Percentiles rank a stretch among this genome's conserved stretches.
phyloP scores from a whole-genome alignment of 2,888 invertebrate genomes.

The Ormyrus labotus region DNA sequence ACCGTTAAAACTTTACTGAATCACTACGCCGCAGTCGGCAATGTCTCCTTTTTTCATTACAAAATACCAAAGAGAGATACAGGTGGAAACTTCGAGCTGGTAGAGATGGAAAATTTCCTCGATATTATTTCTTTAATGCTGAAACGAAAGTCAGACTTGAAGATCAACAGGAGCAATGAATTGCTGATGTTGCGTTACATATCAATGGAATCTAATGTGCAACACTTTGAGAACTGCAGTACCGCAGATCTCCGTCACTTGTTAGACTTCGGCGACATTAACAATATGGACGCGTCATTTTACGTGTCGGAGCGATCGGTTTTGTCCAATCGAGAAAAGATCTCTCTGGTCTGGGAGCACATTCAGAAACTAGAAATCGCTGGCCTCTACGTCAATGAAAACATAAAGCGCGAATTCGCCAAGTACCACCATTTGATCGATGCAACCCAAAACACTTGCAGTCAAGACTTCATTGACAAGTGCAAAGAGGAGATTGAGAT shows the following conservation, averaged over 20 bases:
- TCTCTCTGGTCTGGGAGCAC: slow-evolving; percentile 40
- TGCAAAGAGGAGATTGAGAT: slow-evolving; percentile 34
- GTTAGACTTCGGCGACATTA: slow-evolving; percentile 46
- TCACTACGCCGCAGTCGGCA: slow-evolving; percentile 28
- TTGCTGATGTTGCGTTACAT: slow-evolving; percentile 36
- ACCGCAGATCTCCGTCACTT: slow-evolving; percentile 14
- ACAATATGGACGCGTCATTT: slow-evolving; percentile 32
- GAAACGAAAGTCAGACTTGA: slow-evolving; percentile 31
- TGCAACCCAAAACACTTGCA: background rate
- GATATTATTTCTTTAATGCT: slow-evolving; percentile 37
- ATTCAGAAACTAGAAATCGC: slow-evolving; percentile 45
- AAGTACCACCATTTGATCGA: slow-evolving; percentile 12
- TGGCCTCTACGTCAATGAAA: slow-evolving; percentile 29
- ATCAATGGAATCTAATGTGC: slow-evolving; percentile 28
- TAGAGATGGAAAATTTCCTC: slow-evolving; percentile 43
- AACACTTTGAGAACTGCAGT: slow-evolving; percentile 48
- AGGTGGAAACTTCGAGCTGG: slow-evolving; percentile 6
- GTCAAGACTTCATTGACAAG: slow-evolving; percentile 13
- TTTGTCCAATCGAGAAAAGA: slow-evolving; percentile 34
- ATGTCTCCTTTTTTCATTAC: slow-evolving; percentile 46
- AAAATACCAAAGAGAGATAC: slow-evolving; percentile 21
- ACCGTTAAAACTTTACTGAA: slow-evolving; percentile 32
- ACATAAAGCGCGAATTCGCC: slow-evolving; percentile 16
- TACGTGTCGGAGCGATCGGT: slow-evolving; percentile 25
- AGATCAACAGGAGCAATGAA: slow-evolving; percentile 34